Conservation (phyloP, 2,113 vertebrate genomes). For the Epinephelus cyanopodus region DNA sequence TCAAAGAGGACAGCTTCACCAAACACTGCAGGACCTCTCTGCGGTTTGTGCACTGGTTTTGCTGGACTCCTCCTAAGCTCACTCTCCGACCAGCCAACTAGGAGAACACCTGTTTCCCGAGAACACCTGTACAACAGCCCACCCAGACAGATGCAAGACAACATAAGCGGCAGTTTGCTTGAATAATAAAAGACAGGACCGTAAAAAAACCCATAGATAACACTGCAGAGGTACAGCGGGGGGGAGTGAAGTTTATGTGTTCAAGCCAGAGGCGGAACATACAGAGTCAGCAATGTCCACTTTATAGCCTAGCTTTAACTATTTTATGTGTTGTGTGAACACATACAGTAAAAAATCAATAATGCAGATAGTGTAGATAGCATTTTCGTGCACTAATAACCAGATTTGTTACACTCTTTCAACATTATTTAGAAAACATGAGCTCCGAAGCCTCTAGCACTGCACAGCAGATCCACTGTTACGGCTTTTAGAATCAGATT, state of each 20-base stretch:
- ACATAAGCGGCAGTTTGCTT: not conserved
- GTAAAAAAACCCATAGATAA: slow-evolving; percentile 6
- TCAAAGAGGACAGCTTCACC: not conserved
- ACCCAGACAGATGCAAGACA: not conserved
- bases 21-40: not conserved
- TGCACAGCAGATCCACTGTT: slow-evolving; percentile 2
- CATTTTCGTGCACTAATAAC: slow-evolving; percentile 52
- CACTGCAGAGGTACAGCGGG: slow-evolving; percentile 27
- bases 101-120: slow-evolving; percentile 28
- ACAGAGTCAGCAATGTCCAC: slow-evolving; percentile 50
- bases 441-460: slow-evolving; percentile 36
- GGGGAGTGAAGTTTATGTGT: slow-evolving; percentile 25
- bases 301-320: slow-evolving; percentile 50
- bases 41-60: not conserved
- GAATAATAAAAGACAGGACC: not conserved
- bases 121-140: not conserved
- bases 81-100: not conserved
- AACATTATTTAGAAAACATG: slow-evolving; percentile 62
- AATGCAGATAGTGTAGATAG: slow-evolving; percentile 51
- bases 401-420: slow-evolving; percentile 41
- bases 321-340: slow-evolving; percentile 47
- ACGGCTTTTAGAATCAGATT: slow-evolving; percentile 15
- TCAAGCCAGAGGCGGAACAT: slow-evolving; percentile 39
- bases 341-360: slow-evolving; percentile 57
- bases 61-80: not conserved